These are phyloP conservation scores for Drosophila lini DNA, from an alignment of 1,140 invertebrate genomes.

Conservation along the genomic window DNA sequence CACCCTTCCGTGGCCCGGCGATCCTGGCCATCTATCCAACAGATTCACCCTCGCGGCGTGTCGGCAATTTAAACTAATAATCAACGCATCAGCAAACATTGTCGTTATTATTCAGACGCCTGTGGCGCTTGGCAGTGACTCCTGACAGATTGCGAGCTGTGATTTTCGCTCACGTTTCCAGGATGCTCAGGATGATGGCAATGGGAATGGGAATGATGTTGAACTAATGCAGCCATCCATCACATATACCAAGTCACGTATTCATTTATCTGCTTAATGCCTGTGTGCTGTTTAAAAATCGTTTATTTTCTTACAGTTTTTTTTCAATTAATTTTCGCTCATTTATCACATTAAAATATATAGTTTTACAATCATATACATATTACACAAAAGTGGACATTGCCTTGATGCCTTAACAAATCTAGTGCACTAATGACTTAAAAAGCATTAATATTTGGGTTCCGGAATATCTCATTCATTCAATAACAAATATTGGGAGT, in stretches of 20 bases:
- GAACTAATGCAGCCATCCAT: conserved; percentile 52
- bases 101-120: conserved; percentile 78
- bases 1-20: conserved; percentile 16
- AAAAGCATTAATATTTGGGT: conserved; percentile 16
- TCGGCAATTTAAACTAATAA: conserved; percentile 84
- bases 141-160: conserved; percentile 59
- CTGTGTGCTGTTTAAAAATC: conserved; percentile 65
- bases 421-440: conserved; percentile 59
- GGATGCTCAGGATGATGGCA: neutral
- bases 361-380: conserved; percentile 65
- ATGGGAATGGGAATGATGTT: conserved; percentile 16
- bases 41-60: conserved; percentile 46
- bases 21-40: conserved; percentile 13
- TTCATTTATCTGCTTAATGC: neutral
- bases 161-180: conserved; percentile 15
- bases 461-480: conserved; percentile 3
- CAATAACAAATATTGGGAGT: neutral
- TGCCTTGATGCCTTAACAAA: conserved; percentile 47
- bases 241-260: conserved; percentile 11
- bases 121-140: conserved; percentile 57
- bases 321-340: conserved; percentile 54
- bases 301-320: conserved; percentile 71
- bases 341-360: conserved; percentile 80
- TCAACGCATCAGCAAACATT: conserved; percentile 84
- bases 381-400: conserved; percentile 66